Conservation (phyloP, 2,797 vertebrate genomes). For the Clarias pachynema region DNA sequence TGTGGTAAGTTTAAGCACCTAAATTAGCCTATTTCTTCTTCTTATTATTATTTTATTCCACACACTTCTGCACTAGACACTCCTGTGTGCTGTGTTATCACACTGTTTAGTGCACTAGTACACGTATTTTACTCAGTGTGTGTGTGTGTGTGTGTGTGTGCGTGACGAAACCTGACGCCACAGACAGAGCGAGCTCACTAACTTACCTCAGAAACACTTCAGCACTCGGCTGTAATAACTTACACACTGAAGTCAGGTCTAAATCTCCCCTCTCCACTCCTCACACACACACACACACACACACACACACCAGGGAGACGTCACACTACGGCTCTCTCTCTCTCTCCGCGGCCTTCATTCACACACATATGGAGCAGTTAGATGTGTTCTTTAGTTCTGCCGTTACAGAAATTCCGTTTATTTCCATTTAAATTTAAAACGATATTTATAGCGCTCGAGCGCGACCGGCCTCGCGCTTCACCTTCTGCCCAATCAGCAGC, state of each 20-base stretch:
- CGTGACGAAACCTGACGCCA: too few species aligned
- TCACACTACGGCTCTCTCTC: too few species aligned
- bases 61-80: not conserved
- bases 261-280: not conserved
- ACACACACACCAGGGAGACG: too few species aligned
- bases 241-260: not conserved
- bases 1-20: not conserved
- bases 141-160: too few species aligned
- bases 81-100: too few species aligned
- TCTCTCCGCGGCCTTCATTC: too few species aligned
- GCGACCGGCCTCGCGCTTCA: slow-evolving; percentile 35
- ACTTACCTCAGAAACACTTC: slow-evolving; percentile 4
- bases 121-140: not conserved
- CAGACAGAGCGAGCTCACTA: not conserved
- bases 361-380: not conserved
- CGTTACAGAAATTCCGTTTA: not conserved
- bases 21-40: too few species aligned
- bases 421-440: not conserved
- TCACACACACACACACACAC: too few species aligned
- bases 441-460: not conserved
- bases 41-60: too few species aligned
- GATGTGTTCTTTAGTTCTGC: too few species aligned
- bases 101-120: not conserved
- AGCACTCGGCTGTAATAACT: too few species aligned
- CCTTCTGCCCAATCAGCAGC: slow-evolving; percentile 47